Evolutionary conservation across 2,113 vertebrate species (phyloP), one percentile per base, ranked within the genome.

Genomic region (Brienomyrus longianalis): DNA sequence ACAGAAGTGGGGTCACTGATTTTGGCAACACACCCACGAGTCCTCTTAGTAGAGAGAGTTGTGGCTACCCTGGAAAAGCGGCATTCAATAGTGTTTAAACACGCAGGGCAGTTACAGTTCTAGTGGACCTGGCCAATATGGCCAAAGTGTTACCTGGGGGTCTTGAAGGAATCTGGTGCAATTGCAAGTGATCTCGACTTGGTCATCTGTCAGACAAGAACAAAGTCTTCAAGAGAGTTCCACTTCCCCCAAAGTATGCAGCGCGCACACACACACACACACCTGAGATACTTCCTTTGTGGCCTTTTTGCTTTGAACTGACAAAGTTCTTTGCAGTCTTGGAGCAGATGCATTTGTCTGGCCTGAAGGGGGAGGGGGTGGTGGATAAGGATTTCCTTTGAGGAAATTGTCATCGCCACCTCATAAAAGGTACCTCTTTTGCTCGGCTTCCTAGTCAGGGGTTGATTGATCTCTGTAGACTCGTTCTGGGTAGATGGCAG

Each of bases 351-450:
- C 21, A 27, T 27, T 77, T 17, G 47, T 43, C 47, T 87, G 84
- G 6, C 8, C 89, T 90, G 59, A 19, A 31, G 10, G 15, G 47
- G 5, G 4, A 19, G 15, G 47, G 7, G 15, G 27, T 31, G 50
- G 9, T 8, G 2, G 13, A n/a, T 74, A 1, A 54, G 10, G 17
- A 89, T 51, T 5, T 19, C 45, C 50, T 88, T 77, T 21, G 50
- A 80, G n/a, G n/a, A 66, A 23, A 10, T 23, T 3, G 45, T 50
- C 83, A 27, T 85, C 43, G 1, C 45, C n/a, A 39, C 35, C 43
- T 62, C 43, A 43, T 89, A 6, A 3, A 31, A 27, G 4, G 5
- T 85, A 95, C 95, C 90, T 94, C 1, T 94, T 93, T 91, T 94
- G 59, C 93, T 93, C 39, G 89, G 89, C 0, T 87, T 88, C 88